Evolutionary conservation across 2,113 vertebrate genomes (phyloP).

Genomic region (Parotia lawesii): DNA sequence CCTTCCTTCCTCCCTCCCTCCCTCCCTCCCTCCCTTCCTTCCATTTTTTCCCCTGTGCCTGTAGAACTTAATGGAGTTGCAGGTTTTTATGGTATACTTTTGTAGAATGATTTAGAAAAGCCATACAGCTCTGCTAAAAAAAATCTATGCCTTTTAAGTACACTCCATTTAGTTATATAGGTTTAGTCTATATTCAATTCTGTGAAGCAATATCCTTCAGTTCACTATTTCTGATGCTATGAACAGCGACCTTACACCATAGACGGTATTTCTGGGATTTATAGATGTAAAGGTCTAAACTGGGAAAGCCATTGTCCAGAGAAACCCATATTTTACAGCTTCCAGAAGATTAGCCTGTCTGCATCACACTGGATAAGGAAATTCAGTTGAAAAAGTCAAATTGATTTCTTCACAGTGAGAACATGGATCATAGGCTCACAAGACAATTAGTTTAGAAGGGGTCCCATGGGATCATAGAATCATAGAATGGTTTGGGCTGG

Average conservation of each 20-base stretch:
- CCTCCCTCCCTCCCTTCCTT: background rate
- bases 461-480: background rate
- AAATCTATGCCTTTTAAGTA: background rate
- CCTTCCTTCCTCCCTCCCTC: too few relatives aligned
- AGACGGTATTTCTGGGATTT: background rate
- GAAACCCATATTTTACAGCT: background rate
- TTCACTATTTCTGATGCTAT: background rate
- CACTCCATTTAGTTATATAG: background rate
- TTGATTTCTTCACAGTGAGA: background rate
- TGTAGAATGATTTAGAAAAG: background rate
- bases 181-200: background rate
- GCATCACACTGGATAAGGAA: background rate
- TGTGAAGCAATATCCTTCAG: background rate
- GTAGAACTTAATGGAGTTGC: background rate
- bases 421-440: background rate
- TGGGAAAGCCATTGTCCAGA: background rate
- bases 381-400: background rate
- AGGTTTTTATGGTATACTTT: background rate
- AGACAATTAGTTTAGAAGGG: background rate
- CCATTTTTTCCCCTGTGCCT: background rate
- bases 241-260: background rate
- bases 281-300: background rate
- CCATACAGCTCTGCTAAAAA: background rate
- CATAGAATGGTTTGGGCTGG: background rate
- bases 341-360: background rate